These are phyloP conservation scores for Lasioglossum morio DNA, from an alignment of 2,888 invertebrate genomes.

Conservation along the genomic window DNA sequence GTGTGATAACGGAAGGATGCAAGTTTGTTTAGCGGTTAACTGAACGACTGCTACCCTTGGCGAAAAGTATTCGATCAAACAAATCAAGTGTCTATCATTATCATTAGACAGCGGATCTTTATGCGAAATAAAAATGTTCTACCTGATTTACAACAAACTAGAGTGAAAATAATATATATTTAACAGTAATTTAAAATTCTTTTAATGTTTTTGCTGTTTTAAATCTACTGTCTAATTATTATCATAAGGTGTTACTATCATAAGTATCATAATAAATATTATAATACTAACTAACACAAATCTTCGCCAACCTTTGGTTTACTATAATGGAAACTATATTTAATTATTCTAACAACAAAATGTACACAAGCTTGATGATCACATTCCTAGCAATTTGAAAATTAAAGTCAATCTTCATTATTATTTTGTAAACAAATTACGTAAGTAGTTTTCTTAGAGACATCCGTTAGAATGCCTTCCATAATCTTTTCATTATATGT, in stretches of 20 bases:
- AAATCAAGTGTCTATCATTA: neutral
- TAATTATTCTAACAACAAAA: neutral
- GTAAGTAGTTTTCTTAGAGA: neutral
- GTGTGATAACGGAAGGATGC: neutral
- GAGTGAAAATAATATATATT: neutral
- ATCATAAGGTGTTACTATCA: too few relatives aligned
- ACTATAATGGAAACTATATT: too few relatives aligned
- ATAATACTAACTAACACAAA: neutral
- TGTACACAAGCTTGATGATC: neutral
- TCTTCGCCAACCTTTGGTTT: neutral
- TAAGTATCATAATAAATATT: too few relatives aligned
- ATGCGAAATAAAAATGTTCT: too few relatives aligned
- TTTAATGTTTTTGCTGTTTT: too few relatives aligned
- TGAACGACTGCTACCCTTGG: neutral
- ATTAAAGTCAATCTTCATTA: too few relatives aligned
- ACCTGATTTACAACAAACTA: too few relatives aligned
- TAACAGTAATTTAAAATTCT: too few relatives aligned
- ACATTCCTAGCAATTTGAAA: neutral
- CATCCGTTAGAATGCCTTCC: neutral
- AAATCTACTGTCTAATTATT: too few relatives aligned
- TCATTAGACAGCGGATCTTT: neutral
- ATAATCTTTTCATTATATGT: neutral
- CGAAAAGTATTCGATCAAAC: neutral
- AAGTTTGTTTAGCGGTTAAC: neutral
- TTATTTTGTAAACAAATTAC: too few relatives aligned